Percentiles rank a stretch among this genome's conserved stretches.
phyloP scores from a whole-genome alignment of 53 echinoderm and acorn worm genomes.

The Echinarachnius parma region DNA sequence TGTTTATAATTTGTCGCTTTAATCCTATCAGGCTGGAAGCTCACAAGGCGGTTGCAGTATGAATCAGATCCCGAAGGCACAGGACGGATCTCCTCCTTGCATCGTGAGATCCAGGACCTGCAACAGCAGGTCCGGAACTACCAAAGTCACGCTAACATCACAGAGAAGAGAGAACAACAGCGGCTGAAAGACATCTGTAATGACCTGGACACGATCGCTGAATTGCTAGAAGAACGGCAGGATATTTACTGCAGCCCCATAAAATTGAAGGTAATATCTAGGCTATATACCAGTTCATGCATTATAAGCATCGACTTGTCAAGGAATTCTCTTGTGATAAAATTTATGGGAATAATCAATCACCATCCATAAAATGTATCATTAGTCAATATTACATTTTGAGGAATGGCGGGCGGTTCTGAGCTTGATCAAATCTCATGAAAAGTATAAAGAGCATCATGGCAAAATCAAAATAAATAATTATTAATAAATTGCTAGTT shows the following conservation, averaged over 20 bases:
- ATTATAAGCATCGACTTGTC: no score
- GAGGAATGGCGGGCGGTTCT: no score
- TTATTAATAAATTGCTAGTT: no score
- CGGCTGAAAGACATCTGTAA: slow-evolving; percentile 28
- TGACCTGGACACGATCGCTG: slow-evolving; percentile 58
- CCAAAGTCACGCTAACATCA: not conserved
- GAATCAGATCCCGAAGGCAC: slow-evolving; percentile 5
- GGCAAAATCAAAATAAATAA: no score
- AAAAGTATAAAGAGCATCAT: no score
- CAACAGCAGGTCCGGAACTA: not conserved
- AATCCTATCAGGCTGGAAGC: slow-evolving; percentile 8
- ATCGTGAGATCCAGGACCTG: slow-evolving; percentile 8
- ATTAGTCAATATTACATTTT: no score
- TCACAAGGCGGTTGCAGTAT: not conserved
- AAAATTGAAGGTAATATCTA: no score
- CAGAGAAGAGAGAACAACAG: slow-evolving; percentile 22
- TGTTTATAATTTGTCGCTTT: not conserved
- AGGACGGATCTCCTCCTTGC: not conserved
- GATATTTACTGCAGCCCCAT: slow-evolving; percentile 67
- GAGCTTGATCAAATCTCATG: no score
- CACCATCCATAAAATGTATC: no score
- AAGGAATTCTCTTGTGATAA: no score
- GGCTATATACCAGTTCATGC: no score
- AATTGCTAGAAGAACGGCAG: slow-evolving; percentile 62
- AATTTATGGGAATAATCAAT: no score